Percentiles rank a stretch among this genome's conserved stretches.
Conservation (phyloP, 2,888 invertebrate species). For the Meganola albula region DNA sequence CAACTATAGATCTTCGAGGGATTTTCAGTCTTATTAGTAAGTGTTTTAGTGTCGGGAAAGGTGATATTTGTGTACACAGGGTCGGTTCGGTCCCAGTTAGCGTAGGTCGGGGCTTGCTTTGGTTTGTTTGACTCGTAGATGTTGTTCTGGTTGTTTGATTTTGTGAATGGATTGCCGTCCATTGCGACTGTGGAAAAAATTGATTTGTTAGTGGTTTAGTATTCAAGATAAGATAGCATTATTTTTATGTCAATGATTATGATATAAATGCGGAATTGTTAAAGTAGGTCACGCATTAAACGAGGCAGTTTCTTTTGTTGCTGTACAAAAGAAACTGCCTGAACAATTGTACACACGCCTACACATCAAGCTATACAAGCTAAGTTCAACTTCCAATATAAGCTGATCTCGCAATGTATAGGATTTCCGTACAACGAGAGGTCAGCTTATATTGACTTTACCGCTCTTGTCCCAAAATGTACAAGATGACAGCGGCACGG, state of each 20-base stretch:
- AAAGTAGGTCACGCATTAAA: no score
- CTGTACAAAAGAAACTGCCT: no score
- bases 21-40: conserved; percentile 56
- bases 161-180: conserved; percentile 62
- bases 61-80: conserved; percentile 56
- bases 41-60: conserved; percentile 44
- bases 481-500: no score
- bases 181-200: conserved; percentile 50
- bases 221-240: not conserved
- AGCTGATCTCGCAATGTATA: no score
- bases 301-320: no score
- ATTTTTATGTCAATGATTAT: not conserved
- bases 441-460: no score
- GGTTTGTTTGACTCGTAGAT: conserved; percentile 48
- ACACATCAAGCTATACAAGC: no score
- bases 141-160: conserved; percentile 42
- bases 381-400: no score
- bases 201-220: not conserved
- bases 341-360: no score
- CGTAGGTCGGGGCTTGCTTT: conserved; percentile 56
- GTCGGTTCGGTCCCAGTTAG: conserved; percentile 53
- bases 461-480: no score
- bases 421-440: no score
- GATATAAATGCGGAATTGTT: not conserved
- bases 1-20: conserved; percentile 43